Conservation (phyloP, 1,140 invertebrate genomes). For the Temnothorax nylanderi region DNA sequence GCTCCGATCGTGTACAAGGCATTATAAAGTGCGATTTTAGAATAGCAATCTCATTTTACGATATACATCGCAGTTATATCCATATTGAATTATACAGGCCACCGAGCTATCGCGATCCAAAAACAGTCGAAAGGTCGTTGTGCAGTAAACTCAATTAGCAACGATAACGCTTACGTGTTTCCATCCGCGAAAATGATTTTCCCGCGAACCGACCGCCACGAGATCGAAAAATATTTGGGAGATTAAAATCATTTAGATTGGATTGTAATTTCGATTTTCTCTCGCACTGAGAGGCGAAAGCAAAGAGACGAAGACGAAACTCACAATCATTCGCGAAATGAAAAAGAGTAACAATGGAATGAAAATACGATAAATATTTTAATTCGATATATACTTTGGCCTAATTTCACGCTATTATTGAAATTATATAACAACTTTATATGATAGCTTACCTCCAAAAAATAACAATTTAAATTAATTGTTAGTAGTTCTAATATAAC, state of each 20-base stretch:
- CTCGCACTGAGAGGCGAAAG: neutral
- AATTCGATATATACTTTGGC: neutral
- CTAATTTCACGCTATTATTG: neutral
- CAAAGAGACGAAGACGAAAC: neutral
- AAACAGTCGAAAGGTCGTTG: constrained; percentile 57
- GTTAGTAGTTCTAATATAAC: neutral
- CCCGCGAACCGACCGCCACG: neutral
- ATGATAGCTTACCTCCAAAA: neutral
- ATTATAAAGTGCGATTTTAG: constrained; percentile 56
- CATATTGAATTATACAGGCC: constrained; percentile 47
- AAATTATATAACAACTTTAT: neutral
- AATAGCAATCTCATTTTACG: constrained; percentile 65
- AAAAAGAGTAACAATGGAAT: neutral
- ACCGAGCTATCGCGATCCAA: constrained; percentile 24
- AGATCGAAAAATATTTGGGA: constrained; percentile 41
- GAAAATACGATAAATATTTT: neutral
- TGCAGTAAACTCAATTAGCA: constrained; percentile 56
- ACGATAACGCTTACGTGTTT: constrained; percentile 58
- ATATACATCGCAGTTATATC: constrained; percentile 9
- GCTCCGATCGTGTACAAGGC: too few relatives aligned
- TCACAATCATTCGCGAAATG: neutral
- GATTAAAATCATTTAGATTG: constrained; percentile 50
- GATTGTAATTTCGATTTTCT: constrained; percentile 43
- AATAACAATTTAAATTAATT: neutral
- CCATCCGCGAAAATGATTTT: constrained; percentile 47